Evolutionary conservation across 2,888 invertebrate species (phyloP), one percentile per base, ranked within the genome.

Genomic region (Rhagonycha fulva): DNA sequence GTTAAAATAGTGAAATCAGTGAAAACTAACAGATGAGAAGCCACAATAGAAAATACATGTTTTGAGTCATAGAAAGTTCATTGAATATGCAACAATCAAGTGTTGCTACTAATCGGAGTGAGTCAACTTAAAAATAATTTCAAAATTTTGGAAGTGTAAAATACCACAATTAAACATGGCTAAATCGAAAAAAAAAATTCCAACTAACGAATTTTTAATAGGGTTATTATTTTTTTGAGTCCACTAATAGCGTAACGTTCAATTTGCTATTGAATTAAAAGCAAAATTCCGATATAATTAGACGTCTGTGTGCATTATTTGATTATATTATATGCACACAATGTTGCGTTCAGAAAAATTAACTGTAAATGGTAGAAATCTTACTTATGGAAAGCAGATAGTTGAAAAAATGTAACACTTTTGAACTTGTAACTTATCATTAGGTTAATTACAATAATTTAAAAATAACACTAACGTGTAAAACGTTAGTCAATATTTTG

Each of bases 391-490:
- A 72, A 72, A 61, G 24, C 60, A 62, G 12, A 14, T 14, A 30
- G 62, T 71, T 66, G 47, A 72, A 72, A 72, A 72, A 72, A 72
- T 72, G 72, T 72, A 72, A 72, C 72, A 72, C 72, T 72, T 72
- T 72, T 72, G 67, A 67, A 67, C 72, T 60, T 62, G 61, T 60
- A 68, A 30, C 72, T n/a, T 68, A 68, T 68, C 26, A 72, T 72
- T 72, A 72, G 28, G 26, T 62, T 73, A 71, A 76, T 78, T 76
- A 76, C 78, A 73, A 76, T 76, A 78, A 75, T 73, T 75, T 75
- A 71, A 71, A 66, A 71, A 73, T 74, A 76, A 72, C 71, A 30
- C 61, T 47, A 72, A 72, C 63, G 70, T 72, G 70, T 72, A 61
- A 24, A 23, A 66, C 26, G 63, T 66, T 66, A 66, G 63, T 66